Evolutionary conservation across 2,113 vertebrate species (phyloP).

Genomic region (Pseudolaguvia tuberculata): DNA sequence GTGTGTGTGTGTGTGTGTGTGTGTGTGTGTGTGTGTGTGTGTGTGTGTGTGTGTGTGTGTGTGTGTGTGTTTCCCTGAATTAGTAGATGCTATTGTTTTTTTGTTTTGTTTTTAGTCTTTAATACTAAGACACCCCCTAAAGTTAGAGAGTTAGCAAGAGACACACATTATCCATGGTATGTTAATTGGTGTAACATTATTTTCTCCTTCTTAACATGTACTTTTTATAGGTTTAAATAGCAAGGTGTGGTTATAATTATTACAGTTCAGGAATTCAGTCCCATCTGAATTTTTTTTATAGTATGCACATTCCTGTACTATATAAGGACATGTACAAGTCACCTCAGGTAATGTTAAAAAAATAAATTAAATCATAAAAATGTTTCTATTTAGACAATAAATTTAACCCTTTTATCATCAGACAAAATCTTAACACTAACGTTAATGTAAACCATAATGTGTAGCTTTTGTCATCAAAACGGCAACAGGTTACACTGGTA

Average conservation of each 20-base stretch:
- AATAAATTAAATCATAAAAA: not conserved
- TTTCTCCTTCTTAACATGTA: not conserved
- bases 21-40: too few species aligned
- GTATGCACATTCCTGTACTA: not conserved
- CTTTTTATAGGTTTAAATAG: not conserved
- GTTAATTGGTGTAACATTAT: not conserved
- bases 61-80: too few species aligned
- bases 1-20: too few species aligned
- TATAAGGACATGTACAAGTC: not conserved
- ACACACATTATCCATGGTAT: not conserved
- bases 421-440: not conserved
- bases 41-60: too few species aligned
- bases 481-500: not conserved
- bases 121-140: not conserved
- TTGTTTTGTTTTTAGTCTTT: not conserved
- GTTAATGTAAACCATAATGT: not conserved
- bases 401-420: not conserved
- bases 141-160: not conserved
- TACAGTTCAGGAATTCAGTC: not conserved
- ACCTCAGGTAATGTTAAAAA: not conserved
- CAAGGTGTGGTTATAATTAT: not conserved
- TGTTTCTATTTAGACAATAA: not conserved
- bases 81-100: too few species aligned
- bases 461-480: not conserved
- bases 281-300: constrained; percentile 3